Percentiles rank a stretch among this genome's conserved stretches.
Evolutionary conservation across 1,140 invertebrate genomes (phyloP).

Genomic region (Macrostomum lignano): DNA sequence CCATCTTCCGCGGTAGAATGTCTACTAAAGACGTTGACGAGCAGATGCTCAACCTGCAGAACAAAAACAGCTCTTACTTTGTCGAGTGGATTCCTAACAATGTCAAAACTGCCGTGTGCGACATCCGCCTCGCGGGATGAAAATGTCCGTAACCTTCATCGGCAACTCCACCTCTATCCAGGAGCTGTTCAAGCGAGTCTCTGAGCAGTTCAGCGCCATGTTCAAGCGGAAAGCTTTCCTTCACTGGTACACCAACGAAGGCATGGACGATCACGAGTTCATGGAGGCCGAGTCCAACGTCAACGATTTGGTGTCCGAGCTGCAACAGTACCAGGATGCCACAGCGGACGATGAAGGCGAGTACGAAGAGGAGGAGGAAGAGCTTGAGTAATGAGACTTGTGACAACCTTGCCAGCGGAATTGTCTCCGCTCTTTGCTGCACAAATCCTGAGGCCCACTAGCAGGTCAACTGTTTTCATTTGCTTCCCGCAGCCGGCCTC

Average conservation of each 20-base stretch:
- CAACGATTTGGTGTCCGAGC: slow-evolving; percentile 4
- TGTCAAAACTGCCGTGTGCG: slow-evolving; percentile 7
- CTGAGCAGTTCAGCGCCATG: slow-evolving; percentile 8
- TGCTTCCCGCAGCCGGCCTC: no score
- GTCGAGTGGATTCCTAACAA: slow-evolving; percentile 23
- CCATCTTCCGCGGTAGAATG: slow-evolving; percentile 28
- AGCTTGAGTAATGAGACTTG: no score
- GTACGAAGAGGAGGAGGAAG: slow-evolving; percentile 1
- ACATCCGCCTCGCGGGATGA: slow-evolving; percentile 10
- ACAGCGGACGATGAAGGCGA: slow-evolving; percentile 31
- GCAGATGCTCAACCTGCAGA: slow-evolving; percentile 44
- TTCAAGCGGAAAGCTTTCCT: slow-evolving; percentile 5
- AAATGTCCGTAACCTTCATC: slow-evolving; percentile 17
- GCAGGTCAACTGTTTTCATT: no score
- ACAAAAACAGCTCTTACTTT: slow-evolving; percentile 31
- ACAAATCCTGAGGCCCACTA: no score
- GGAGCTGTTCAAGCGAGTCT: not conserved
- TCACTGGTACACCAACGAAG: slow-evolving; percentile 5
- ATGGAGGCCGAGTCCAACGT: slow-evolving; percentile 5
- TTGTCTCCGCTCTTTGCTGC: no score
- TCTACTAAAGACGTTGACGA: slow-evolving; percentile 30
- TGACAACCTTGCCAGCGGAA: no score
- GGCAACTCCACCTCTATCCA: slow-evolving; percentile 3
- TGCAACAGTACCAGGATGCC: slow-evolving; percentile 2
- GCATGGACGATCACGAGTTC: slow-evolving; percentile 2